A percentile compares a stretch with the other conserved stretches of the same genome.
Evolutionary conservation across 2,113 vertebrate genomes (phyloP).

Genomic region (Electrona antarctica): DNA sequence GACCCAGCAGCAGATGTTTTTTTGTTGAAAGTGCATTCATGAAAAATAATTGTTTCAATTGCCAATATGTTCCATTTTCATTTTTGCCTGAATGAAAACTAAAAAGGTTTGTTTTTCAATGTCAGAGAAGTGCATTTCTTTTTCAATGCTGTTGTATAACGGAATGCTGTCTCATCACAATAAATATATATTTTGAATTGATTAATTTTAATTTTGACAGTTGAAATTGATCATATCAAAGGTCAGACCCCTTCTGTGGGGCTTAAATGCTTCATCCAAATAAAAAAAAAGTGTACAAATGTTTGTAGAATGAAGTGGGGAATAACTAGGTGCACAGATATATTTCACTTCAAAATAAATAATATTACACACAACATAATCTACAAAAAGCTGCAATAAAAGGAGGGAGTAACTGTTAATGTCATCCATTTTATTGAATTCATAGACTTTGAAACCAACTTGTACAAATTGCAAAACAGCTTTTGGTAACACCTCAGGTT

Average conservation of each 20-base stretch:
- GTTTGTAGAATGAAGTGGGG: not conserved
- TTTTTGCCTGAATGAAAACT: too few species aligned
- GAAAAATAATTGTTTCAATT: too few species aligned
- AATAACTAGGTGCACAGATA: not conserved
- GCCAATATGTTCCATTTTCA: too few species aligned
- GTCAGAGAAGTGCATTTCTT: too few species aligned
- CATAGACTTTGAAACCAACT: conserved; percentile 78
- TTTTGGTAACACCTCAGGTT: conserved; percentile 72
- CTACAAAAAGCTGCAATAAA: not conserved
- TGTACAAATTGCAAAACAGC: conserved; percentile 81
- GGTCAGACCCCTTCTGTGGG: not conserved
- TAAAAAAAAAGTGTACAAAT: not conserved
- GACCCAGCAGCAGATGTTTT: too few species aligned
- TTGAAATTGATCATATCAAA: not conserved
- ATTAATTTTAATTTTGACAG: too few species aligned
- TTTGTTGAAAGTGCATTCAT: too few species aligned
- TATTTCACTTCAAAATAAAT: not conserved
- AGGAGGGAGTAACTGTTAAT: conserved; percentile 20
- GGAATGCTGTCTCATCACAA: too few species aligned
- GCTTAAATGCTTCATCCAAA: not conserved
- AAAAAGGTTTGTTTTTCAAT: too few species aligned
- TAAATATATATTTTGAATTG: too few species aligned
- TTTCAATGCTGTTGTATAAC: too few species aligned
- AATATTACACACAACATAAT: not conserved
- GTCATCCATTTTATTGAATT: conserved; percentile 80